Evolutionary conservation across 1,140 invertebrate genomes (phyloP).

Genomic region (Calephelis nemesis): DNA sequence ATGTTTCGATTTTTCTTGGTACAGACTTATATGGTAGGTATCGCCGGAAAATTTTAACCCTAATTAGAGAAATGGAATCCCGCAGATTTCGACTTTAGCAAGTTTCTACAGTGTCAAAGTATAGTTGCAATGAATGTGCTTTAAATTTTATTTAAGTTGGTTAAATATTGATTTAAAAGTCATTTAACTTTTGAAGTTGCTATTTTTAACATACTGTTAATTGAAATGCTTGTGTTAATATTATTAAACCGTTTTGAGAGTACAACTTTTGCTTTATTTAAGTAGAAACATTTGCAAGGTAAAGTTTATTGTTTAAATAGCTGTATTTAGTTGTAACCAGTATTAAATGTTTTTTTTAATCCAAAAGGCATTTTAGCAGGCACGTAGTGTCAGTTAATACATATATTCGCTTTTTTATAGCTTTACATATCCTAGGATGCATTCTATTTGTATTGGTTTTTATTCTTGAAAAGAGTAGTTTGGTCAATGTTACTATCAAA

Average conservation of each 20-base stretch:
- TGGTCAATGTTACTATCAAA: too few relatives aligned
- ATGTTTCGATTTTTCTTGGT: too few relatives aligned
- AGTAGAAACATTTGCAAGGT: constrained; percentile 11
- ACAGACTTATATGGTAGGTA: too few relatives aligned
- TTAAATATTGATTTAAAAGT: constrained; percentile 62
- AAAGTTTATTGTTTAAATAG: constrained; percentile 7
- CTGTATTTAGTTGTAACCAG: constrained; percentile 1
- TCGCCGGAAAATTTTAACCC: neutral
- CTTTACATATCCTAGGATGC: too few relatives aligned
- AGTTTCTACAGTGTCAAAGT: constrained; percentile 39
- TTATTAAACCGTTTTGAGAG: constrained; percentile 16
- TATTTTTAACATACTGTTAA: constrained; percentile 68
- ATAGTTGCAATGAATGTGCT: constrained; percentile 7
- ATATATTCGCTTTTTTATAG: too few relatives aligned
- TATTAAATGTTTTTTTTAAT: neutral
- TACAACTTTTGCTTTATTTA: constrained; percentile 17
- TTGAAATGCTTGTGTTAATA: constrained; percentile 44
- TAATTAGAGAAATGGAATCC: constrained; percentile 21
- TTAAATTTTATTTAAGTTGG: constrained; percentile 13
- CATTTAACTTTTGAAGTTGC: constrained; percentile 59
- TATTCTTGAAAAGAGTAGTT: too few relatives aligned
- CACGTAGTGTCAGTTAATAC: too few relatives aligned
- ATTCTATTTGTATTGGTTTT: too few relatives aligned
- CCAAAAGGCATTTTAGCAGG: too few relatives aligned
- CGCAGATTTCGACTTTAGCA: constrained; percentile 34